Percentiles rank a stretch among this genome's conserved stretches.
Conservation (phyloP, 2,113 vertebrate species). For the Chloroceryle aenea region DNA sequence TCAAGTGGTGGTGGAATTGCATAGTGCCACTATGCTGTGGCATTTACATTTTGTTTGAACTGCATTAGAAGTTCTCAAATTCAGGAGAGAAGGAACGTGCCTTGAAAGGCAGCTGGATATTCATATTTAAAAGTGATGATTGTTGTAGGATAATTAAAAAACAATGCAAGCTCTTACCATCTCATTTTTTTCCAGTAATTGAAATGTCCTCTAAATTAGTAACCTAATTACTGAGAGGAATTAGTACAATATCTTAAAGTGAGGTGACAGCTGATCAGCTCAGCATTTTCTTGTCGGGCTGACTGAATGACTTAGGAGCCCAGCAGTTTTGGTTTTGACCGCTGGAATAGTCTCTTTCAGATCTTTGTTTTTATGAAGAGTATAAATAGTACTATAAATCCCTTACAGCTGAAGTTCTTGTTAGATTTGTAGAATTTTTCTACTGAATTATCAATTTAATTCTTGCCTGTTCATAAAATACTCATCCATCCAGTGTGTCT, state of each 20-base stretch:
- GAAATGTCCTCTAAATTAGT: conserved; percentile 57
- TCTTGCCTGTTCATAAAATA: not conserved
- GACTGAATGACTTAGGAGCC: not conserved
- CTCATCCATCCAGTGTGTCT: not conserved
- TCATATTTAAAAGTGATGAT: not conserved
- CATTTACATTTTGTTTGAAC: not conserved
- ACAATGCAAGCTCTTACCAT: not conserved
- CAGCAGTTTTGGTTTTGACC: not conserved
- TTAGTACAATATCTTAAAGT: conserved; percentile 37
- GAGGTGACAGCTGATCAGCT: conserved; percentile 61
- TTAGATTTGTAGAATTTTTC: not conserved
- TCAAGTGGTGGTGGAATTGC: not conserved
- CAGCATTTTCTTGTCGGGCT: not conserved
- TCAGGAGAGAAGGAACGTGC: not conserved
- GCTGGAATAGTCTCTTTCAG: not conserved
- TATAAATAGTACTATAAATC: not conserved
- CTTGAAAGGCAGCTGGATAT: not conserved
- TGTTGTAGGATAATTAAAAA: not conserved
- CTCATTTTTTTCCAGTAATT: not conserved
- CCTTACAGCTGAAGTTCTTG: not conserved
- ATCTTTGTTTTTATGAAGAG: not conserved
- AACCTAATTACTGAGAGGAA: conserved; percentile 43
- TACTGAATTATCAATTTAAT: not conserved
- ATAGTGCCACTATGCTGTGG: not conserved
- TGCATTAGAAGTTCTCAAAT: not conserved